These are phyloP conservation scores for Leptopilina drosophilae DNA, from an alignment of 2,888 invertebrate genomes.

Conservation along the genomic window DNA sequence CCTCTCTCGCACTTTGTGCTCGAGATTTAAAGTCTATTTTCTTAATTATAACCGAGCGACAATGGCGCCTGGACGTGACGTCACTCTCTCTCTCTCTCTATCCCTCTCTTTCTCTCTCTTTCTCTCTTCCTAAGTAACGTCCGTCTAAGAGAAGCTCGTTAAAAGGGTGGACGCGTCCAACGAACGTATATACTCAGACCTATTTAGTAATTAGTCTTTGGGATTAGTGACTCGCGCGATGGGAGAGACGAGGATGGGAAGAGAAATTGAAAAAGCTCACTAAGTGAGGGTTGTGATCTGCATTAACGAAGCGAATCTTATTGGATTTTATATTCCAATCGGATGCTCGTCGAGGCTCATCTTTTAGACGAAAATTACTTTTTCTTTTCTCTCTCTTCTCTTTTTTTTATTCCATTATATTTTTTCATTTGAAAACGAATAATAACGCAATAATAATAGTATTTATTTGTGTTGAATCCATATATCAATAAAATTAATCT, in stretches of 20 bases:
- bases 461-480: too few relatives aligned
- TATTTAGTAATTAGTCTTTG: conserved; percentile 57
- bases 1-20: conserved; percentile 51
- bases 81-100: conserved; percentile 43
- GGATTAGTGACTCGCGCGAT: conserved; percentile 41
- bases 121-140: conserved; percentile 36
- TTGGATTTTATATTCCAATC: conserved; percentile 34
- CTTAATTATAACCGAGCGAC: conserved; percentile 74
- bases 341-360: conserved; percentile 5
- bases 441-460: too few relatives aligned
- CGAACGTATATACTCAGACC: conserved; percentile 45
- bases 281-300: conserved; percentile 30
- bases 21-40: conserved; percentile 74
- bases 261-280: conserved; percentile 37
- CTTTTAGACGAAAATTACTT: background rate
- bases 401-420: background rate
- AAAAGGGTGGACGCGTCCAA: conserved; percentile 36
- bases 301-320: conserved; percentile 37
- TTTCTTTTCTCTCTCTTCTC: background rate
- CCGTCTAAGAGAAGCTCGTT: conserved; percentile 46
- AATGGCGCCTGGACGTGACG: conserved; percentile 62
- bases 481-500: too few relatives aligned
- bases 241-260: background rate
- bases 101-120: background rate
- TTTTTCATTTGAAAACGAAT: background rate